phyloP scores from a whole-genome alignment of 2,113 vertebrate species.

The Eupsittula cactorum region DNA sequence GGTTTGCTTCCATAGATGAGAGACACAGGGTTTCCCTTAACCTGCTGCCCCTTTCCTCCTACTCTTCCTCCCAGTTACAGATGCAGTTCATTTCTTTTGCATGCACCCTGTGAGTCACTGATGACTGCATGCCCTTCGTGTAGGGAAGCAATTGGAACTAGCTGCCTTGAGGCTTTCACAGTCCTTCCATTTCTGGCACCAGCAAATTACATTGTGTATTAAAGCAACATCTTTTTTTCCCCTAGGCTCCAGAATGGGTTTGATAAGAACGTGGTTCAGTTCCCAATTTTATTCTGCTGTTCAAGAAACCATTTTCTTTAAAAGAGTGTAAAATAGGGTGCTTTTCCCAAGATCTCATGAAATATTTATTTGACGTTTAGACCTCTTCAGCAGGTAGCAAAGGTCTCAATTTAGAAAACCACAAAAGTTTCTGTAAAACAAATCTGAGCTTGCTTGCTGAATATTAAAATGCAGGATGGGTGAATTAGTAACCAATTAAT shows the following conservation, averaged over 20 bases:
- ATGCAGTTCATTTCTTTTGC: neutral
- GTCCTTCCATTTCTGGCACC: neutral
- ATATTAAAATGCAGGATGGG: neutral
- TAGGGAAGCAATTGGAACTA: neutral
- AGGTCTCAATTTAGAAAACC: neutral
- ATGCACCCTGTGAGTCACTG: neutral
- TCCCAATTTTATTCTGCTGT: neutral
- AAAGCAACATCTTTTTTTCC: neutral
- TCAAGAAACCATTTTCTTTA: neutral
- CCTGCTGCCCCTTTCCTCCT: neutral
- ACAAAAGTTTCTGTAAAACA: conserved; percentile 14
- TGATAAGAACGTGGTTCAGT: neutral
- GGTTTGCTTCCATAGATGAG: neutral
- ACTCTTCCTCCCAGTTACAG: neutral
- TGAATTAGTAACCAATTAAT: conserved; percentile 21
- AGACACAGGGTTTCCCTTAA: neutral
- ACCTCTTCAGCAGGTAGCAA: neutral
- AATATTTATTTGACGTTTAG: conserved; percentile 17
- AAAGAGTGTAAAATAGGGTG: neutral
- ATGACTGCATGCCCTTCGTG: neutral
- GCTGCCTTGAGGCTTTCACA: neutral
- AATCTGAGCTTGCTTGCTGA: neutral
- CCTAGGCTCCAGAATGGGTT: neutral
- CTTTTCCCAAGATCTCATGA: neutral
- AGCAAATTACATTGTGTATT: neutral